These are phyloP conservation scores for Caenorhabditis imperialis DNA, from an alignment of 2,888 invertebrate species.

Conservation along the genomic window DNA sequence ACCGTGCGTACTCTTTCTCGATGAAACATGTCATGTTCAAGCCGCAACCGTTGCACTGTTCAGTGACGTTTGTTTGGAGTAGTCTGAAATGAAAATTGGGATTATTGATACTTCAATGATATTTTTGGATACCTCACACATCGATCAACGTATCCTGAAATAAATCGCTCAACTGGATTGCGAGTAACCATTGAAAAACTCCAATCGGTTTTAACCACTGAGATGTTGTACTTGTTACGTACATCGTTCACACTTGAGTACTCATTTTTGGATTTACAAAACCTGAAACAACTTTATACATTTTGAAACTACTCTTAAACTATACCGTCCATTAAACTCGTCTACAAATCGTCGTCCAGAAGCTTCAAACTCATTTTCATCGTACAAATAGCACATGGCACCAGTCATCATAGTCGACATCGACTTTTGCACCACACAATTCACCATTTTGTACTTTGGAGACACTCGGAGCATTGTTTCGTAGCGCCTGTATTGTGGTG, in stretches of 20 bases:
- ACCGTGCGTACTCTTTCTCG: constrained; percentile 59
- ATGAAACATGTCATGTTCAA: constrained; percentile 72
- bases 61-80: constrained; percentile 10
- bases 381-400: constrained; percentile 62
- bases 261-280: constrained; percentile 63
- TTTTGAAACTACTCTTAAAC: not conserved
- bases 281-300: constrained; percentile 36
- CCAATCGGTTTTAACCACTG: constrained; percentile 36
- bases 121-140: constrained; percentile 60
- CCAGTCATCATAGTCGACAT: constrained; percentile 68
- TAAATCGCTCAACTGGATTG: constrained; percentile 68
- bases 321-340: constrained; percentile 18
- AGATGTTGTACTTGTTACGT: constrained; percentile 37
- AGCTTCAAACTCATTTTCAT: constrained; percentile 48
- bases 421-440: constrained; percentile 65
- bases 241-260: constrained; percentile 33
- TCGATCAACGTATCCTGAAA: constrained; percentile 69
- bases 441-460: constrained; percentile 59
- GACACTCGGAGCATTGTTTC: constrained; percentile 53
- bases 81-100: constrained; percentile 3
- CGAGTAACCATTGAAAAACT: constrained; percentile 61
- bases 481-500: constrained; percentile 27
- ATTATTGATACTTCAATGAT: not conserved
- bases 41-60: constrained; percentile 66
- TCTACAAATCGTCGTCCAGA: constrained; percentile 39